Evolutionary conservation across 2,888 invertebrate species (phyloP).

Genomic region (Junonia oenone): DNA sequence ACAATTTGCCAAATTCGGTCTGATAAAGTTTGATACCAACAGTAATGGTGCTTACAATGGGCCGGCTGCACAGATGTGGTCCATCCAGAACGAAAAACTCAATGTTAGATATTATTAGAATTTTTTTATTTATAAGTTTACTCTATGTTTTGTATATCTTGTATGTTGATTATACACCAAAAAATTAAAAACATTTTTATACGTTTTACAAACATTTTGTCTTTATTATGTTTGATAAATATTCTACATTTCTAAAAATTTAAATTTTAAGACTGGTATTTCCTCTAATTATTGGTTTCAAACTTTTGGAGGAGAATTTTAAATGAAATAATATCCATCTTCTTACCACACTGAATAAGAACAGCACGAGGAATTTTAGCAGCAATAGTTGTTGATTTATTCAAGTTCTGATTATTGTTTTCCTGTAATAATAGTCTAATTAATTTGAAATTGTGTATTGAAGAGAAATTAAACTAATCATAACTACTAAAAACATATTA

Average conservation of each 20-base stretch:
- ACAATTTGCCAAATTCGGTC: slow-evolving; percentile 68
- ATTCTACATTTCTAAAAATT: slow-evolving; percentile 12
- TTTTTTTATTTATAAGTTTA: slow-evolving; percentile 53
- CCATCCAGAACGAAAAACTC: slow-evolving; percentile 69
- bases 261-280: background rate
- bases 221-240: background rate
- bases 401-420: slow-evolving; percentile 20
- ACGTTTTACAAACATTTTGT: slow-evolving; percentile 22
- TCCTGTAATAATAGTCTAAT: slow-evolving; percentile 25
- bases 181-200: slow-evolving; percentile 35
- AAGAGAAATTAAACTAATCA: background rate
- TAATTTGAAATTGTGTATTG: background rate
- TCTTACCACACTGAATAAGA: slow-evolving; percentile 44
- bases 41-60: slow-evolving; percentile 68
- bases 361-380: slow-evolving; percentile 48
- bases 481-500: background rate
- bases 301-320: slow-evolving; percentile 48
- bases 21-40: slow-evolving; percentile 67
- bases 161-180: slow-evolving; percentile 62
- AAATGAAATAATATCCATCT: slow-evolving; percentile 44
- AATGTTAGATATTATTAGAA: slow-evolving; percentile 77
- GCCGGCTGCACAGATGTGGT: slow-evolving; percentile 72
- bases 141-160: slow-evolving; percentile 68
- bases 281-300: slow-evolving; percentile 4
- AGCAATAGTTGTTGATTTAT: slow-evolving; percentile 38